Conservation (phyloP, 2,797 vertebrate genomes). For the Sebastes matsubarae region DNA sequence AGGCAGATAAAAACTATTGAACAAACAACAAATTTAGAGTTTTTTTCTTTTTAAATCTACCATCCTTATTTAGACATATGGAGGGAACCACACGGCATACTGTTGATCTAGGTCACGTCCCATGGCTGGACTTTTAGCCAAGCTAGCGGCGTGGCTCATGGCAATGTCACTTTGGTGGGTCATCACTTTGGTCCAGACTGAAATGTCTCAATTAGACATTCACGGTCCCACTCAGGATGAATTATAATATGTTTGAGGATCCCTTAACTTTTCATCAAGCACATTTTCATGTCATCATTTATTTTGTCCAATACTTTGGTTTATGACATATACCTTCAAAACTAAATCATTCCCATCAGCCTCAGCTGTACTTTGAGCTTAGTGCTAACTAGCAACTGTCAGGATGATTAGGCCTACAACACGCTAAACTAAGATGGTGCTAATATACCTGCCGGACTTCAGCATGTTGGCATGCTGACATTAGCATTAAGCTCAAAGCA, state of each 20-base stretch:
- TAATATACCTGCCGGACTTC: neutral
- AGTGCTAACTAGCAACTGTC: neutral
- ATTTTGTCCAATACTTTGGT: neutral
- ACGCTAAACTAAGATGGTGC: neutral
- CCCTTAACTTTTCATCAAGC: neutral
- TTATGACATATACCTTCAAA: neutral
- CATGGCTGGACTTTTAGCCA: neutral
- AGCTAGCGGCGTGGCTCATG: neutral
- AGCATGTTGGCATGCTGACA: neutral
- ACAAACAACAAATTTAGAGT: neutral
- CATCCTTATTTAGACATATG: neutral
- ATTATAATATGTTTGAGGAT: neutral
- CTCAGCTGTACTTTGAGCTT: neutral
- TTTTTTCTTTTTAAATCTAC: neutral
- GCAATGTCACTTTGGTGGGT: neutral
- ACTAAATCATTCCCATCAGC: neutral
- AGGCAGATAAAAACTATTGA: neutral
- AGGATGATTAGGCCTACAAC: neutral
- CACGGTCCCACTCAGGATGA: neutral
- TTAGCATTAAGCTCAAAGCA: slow-evolving; percentile 2
- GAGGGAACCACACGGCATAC: neutral
- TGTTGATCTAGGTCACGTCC: neutral
- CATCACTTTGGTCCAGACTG: neutral
- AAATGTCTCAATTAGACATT: neutral
- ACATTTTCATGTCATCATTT: neutral